Conservation (phyloP, 2,797 vertebrate genomes). For the Vespertilio murinus region DNA sequence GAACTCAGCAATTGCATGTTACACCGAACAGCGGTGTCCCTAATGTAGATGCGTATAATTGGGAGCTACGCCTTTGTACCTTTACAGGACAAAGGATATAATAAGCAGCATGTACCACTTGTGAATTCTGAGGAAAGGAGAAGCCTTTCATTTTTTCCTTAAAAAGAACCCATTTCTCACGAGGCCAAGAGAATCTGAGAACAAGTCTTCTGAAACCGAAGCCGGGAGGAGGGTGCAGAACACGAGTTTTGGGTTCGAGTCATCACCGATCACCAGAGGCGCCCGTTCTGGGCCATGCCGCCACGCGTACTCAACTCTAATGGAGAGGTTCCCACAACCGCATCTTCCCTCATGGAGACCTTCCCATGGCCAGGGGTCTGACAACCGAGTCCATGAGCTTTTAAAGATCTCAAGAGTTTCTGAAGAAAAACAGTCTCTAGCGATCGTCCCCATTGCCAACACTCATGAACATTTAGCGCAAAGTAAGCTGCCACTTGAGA, state of each 20-base stretch:
- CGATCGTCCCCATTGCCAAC: neutral
- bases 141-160: constrained; percentile 55
- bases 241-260: neutral
- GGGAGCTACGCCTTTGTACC: constrained; percentile 60
- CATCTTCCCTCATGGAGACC: neutral
- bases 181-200: constrained; percentile 57
- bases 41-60: constrained; percentile 58
- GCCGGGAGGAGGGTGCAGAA: neutral
- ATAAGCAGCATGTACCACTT: constrained; percentile 55
- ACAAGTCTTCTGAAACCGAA: constrained; percentile 44
- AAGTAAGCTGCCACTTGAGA: constrained; percentile 48
- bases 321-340: constrained; percentile 21
- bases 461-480: neutral
- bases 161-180: constrained; percentile 55
- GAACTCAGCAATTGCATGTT: constrained; percentile 25
- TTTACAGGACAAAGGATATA: constrained; percentile 61
- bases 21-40: constrained; percentile 14
- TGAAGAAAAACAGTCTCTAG: constrained; percentile 31
- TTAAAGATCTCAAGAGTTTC: constrained; percentile 52
- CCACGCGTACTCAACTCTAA: constrained; percentile 38
- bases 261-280: neutral
- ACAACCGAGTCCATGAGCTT: neutral
- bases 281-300: neutral
- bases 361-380: neutral
- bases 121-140: constrained; percentile 59